phyloP scores from a whole-genome alignment of 2,797 vertebrate species.

The Crocidura indochinensis region DNA sequence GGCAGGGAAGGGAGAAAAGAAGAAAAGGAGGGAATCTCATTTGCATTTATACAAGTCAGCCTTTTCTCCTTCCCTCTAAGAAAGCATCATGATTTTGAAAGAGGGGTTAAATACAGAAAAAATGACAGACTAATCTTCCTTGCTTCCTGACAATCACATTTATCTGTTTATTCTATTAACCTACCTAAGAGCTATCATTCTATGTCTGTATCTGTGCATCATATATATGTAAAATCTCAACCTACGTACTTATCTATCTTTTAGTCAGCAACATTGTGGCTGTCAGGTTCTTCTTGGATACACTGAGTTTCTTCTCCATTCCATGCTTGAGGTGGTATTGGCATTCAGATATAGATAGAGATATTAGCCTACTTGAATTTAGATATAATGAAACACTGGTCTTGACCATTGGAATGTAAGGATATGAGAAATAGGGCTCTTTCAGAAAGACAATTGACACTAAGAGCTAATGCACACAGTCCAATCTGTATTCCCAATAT shows the following conservation, averaged over 20 bases:
- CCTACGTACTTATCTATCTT: neutral
- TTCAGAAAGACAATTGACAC: neutral
- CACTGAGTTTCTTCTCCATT: neutral
- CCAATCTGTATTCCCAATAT: too few species aligned
- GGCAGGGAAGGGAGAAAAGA: neutral
- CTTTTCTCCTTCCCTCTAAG: neutral
- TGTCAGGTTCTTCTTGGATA: neutral
- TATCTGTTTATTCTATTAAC: neutral
- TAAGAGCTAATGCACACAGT: neutral
- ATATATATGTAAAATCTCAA: neutral
- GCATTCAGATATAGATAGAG: neutral
- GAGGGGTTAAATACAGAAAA: neutral
- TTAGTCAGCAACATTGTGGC: too few species aligned
- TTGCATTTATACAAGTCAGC: neutral
- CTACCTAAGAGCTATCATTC: neutral
- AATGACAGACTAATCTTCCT: neutral
- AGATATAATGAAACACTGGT: neutral
- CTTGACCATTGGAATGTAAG: neutral
- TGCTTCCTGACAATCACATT: neutral
- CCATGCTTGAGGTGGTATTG: accelerated
- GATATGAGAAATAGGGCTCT: neutral
- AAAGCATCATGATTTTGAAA: neutral
- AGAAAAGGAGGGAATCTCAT: too few species aligned
- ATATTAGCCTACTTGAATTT: neutral
- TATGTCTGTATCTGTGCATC: neutral